Evolutionary conservation across 2,888 invertebrate species (phyloP).

Genomic region (Ptychoptera albimana): DNA sequence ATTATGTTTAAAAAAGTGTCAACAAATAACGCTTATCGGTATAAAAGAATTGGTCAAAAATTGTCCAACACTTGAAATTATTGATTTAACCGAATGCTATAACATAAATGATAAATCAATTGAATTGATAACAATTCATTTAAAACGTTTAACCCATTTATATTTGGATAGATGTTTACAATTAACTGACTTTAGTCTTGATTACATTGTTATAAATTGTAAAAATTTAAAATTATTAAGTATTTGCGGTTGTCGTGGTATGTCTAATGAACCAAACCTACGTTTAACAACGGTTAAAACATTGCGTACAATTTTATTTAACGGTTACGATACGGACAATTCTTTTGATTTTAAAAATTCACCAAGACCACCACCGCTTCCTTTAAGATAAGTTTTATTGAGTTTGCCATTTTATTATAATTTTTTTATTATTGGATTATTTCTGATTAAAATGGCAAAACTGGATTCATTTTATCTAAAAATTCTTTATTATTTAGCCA

Average conservation of each 20-base stretch:
- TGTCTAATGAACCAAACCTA: slow-evolving; percentile 26
- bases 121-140: slow-evolving; percentile 28
- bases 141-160: slow-evolving; percentile 24
- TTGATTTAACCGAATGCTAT: slow-evolving; percentile 49
- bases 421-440: too few relatives aligned
- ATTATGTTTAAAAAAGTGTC: slow-evolving; percentile 49
- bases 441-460: too few relatives aligned
- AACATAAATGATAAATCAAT: slow-evolving; percentile 50
- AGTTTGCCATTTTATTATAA: too few relatives aligned
- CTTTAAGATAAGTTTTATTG: too few relatives aligned
- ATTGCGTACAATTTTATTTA: slow-evolving; percentile 16
- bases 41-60: slow-evolving; percentile 44
- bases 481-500: too few relatives aligned
- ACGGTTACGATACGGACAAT: too few relatives aligned
- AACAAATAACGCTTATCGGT: slow-evolving; percentile 49
- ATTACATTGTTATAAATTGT: slow-evolving; percentile 33
- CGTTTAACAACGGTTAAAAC: slow-evolving; percentile 20
- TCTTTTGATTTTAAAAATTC: too few relatives aligned
- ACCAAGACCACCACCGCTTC: too few relatives aligned
- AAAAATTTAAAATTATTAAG: slow-evolving; percentile 21
- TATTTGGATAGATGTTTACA: slow-evolving; percentile 35
- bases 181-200: slow-evolving; percentile 36
- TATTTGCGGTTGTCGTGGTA: slow-evolving; percentile 23
- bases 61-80: slow-evolving; percentile 51
- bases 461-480: too few relatives aligned